Evolutionary conservation across 2,113 vertebrate species (phyloP), one percentile per base, ranked within the genome.

Genomic region (Climacteris rufus): DNA sequence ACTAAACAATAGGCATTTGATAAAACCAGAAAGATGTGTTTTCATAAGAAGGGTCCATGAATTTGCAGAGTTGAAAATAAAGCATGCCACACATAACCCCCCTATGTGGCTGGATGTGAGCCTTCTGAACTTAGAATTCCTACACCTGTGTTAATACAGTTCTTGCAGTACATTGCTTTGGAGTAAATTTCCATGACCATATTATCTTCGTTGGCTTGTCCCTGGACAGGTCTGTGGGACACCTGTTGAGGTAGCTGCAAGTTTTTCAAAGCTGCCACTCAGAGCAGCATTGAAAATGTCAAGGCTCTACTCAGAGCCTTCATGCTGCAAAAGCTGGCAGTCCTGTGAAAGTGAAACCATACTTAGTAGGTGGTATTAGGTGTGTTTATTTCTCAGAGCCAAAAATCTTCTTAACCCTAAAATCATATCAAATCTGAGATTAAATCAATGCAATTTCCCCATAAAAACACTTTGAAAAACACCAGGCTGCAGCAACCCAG

Each of bases 361-460:
- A 11, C 40, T 85, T 49, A 74, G 53, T 76, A 89, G 88, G 77
- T 93, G 88, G 87, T 44, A 89, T 80, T 90, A 89, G 76, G 9
- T 71, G 52, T 89, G 88, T 90, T 94, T 86, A 56, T 69, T 92
- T 94, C 71, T 78, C 18, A 70, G 75, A 95, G 54, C 60, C 60
- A 93, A 87, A 64, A 39, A 80, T 84, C 66, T 79, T 75, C 68
- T 90, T 87, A 96, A 85, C 59, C n/a, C 42, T 69, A 45, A 83
- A 94, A 87, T 64, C 23, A 17, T 86, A 89, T 65, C 3, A 94
- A 89, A 91, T 88, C 66, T 78, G 83, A 93, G 81, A 90, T 96
- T 91, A 94, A 89, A 92, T 90, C 61, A 30, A 9, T 78, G 65
- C 57, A 76, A 63, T 81, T 57, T 91, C 37, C 30, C 28, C n/a